Evolutionary conservation across 2,113 vertebrate genomes (phyloP), one percentile per base, ranked within the genome.

Genomic region (Picathartes gymnocephalus): DNA sequence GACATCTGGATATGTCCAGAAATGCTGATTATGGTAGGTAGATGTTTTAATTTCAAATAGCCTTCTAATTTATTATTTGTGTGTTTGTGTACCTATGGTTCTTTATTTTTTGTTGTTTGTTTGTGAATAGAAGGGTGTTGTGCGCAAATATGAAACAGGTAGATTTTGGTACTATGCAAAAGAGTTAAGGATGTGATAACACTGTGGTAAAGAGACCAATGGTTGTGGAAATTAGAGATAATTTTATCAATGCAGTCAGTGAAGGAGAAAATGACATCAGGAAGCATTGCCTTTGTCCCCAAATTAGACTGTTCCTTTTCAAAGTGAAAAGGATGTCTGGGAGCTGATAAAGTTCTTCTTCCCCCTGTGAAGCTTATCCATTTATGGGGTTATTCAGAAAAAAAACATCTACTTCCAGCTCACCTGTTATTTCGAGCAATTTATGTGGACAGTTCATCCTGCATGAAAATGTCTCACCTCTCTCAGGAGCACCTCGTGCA

Each of bases 211-310:
- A 66, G 51, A 92, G 65, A 35, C 60, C 50, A 40, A 10, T 68
- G 77, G 50, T 40, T 71, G 60, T 94, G 92, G 73, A 85, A 96
- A 91, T 87, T 28, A 64, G 39, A 87, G 73, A 87, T 91, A 79
- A 64, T 71, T 94, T 94, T 95, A 92, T 95, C 93, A 91, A 13
- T 85, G 81, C 35, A 87, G 84, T 95, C 92, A 84, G 39, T 44
- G 56, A 93, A 91, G 65, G 40, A 87, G 87, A 96, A 96, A 93
- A 93, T 79, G 11, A 66, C 86, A 92, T 74, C 51, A 47, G 81
- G 73, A 96, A 81, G 19, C 20, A 30, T 12, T 84, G 86, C 23
- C 60, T 93, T 95, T 92, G 56, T 78, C 60, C 40, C 10, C 65
- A 81, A 39, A 71, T 84, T 68, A 60, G 64, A 47, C 61, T 50